Conservation (phyloP, 2,113 vertebrate genomes). For the Myrmecophaga tridactyla region DNA sequence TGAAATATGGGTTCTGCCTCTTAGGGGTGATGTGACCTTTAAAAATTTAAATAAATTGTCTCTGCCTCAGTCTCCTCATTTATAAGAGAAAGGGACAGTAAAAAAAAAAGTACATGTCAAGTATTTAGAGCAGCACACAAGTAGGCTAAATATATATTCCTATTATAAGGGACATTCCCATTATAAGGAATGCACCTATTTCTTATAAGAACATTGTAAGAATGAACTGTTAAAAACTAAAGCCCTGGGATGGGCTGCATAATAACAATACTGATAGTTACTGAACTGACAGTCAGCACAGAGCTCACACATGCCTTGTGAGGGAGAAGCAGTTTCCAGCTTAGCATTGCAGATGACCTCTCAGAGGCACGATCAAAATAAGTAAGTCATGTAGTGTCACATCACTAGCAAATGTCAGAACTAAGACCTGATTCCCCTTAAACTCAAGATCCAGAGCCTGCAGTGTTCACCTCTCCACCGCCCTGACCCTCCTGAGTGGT, state of each 20-base stretch:
- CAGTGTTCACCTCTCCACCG: not conserved
- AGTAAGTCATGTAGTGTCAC: not conserved
- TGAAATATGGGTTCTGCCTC: not conserved
- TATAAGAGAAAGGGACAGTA: not conserved
- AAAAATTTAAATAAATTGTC: not conserved
- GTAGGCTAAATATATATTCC: not conserved
- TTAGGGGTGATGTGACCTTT: not conserved
- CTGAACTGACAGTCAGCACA: not conserved
- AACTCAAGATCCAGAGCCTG: not conserved
- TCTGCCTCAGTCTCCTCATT: not conserved
- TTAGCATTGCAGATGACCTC: not conserved
- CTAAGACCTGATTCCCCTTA: not conserved
- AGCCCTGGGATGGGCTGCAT: not conserved
- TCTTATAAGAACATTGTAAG: not conserved
- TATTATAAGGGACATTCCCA: not conserved
- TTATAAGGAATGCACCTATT: not conserved
- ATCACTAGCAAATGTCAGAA: not conserved
- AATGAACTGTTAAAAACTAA: not conserved
- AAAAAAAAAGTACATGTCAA: not conserved
- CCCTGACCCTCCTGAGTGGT: not conserved
- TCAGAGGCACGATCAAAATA: not conserved
- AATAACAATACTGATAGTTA: not conserved
- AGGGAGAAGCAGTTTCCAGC: not conserved
- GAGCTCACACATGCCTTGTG: no score
- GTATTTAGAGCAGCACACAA: not conserved